Evolutionary conservation across 2,113 vertebrate genomes (phyloP), one percentile per base, ranked within the genome.

Genomic region (Paradisaea rubra): DNA sequence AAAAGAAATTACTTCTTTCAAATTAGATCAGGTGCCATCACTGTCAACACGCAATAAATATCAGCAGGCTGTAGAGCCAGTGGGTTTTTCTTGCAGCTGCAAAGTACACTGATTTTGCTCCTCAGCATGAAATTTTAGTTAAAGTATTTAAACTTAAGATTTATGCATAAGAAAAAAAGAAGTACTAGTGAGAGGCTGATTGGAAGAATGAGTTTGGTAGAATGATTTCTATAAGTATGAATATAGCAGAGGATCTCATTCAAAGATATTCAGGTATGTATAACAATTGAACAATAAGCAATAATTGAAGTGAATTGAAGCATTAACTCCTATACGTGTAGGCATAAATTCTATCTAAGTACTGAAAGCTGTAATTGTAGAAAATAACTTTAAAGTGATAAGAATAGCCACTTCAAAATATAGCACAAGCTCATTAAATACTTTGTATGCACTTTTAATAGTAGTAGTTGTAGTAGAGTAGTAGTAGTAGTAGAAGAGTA

Each of bases 261-360:
- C 57, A 54, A 86, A 72, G 20, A n/a, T 8, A 45, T 42, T 39
- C 1, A 2, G 9, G 2, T 64, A 27, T 6, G 6, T 8, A 27
- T 45, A 50, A 79, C 18, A 84, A 63, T 42, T 8, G 7, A 77
- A 13, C 18, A 71, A 37, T 22, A 72, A 39, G 2, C 4, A 79
- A 31, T 39, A 89, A 68, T 9, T 79, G 27, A 78, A 89, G 13
- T n/a, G 54, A 91, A 64, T 28, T 18, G 15, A 81, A 85, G 11
- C 19, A 31, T 50, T 63, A 41, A 0, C 6, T 77, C 54, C 12
- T 30, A 42, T 33, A 39, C 0, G 0, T 28, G 1, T 27, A 33
- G 23, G 13, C 9, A 56, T 52, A 33, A 52, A 71, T 57, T 91
- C 30, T 47, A 49, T 91, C 30, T 47, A 49, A 61, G 50, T 30